Evolutionary conservation across 1,140 invertebrate genomes (phyloP), one percentile per base, ranked within the genome.

Genomic region (Limonius californicus): DNA sequence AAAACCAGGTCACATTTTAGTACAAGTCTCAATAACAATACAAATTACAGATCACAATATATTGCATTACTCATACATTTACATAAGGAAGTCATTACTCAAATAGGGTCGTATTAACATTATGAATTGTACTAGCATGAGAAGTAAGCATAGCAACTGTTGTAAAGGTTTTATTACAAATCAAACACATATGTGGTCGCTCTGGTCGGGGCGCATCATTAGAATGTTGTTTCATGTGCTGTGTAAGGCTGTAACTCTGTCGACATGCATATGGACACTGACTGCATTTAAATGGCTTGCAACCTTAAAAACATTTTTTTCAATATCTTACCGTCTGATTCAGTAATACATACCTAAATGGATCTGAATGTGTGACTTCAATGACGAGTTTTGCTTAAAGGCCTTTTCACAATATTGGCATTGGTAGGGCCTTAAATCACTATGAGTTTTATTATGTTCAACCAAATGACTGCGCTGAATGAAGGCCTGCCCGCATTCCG

Each of bases 101-200:
- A n/a, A n/a, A n/a, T n/a, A n/a, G n/a, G n/a, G n/a, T n/a, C n/a
- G 23, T 27, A 55, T 16, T 32, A 15, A 35, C 27, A 32, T 27
- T 55, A 27, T 32, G 21, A 14, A 11, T 15, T 18, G 32, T 32
- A 16, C n/a, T 14, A 32, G 14, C 14, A 47, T 65, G 63, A 15
- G 63, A 61, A 11, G 54, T 54, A 30, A 65, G 39, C 59, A 65
- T 61, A 4, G 59, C 55, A 3, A 55, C 8, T 16, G 87, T 87
- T 0, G 87, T 88, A 73, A 89, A 89, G 11, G 85, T 64, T 72
- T 89, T 89, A 1, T 85, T 84, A 70, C 87, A 89, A 1, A 86
- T 80, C 30, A 82, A 80, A 70, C 87, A 89, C 69, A 86, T 79
- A 57, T 87, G 84, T 11, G 35, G 35, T 2, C 35, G 35, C 2